These are phyloP conservation scores for Aporrectodea caliginosa DNA, from an alignment of 1,140 invertebrate genomes.

Conservation along the genomic window DNA sequence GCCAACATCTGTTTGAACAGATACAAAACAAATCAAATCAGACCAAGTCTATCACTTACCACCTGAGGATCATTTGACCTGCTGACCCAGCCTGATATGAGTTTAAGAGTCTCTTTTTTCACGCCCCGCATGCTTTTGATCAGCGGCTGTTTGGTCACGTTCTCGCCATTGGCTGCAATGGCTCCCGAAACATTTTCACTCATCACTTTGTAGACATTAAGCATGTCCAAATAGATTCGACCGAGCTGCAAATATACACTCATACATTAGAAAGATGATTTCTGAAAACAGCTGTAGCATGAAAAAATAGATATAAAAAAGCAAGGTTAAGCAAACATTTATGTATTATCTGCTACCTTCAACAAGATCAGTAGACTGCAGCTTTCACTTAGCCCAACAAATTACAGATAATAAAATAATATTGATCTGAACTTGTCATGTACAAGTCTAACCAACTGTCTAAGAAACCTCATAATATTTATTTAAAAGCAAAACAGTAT, in stretches of 20 bases:
- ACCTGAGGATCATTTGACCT: slow-evolving; percentile 77
- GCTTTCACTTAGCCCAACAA: no score
- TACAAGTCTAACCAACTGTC: no score
- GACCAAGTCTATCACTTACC: slow-evolving; percentile 51
- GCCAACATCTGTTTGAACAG: not conserved
- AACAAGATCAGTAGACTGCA: no score
- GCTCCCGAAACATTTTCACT: slow-evolving; percentile 96
- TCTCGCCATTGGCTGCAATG: slow-evolving; percentile 89
- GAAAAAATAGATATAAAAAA: no score
- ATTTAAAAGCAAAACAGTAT: no score
- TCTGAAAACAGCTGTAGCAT: no score
- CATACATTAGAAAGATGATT: no score
- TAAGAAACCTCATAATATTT: no score
- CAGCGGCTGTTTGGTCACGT: slow-evolving; percentile 92
- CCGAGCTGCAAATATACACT: slow-evolving; percentile 74
- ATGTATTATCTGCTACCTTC: no score
- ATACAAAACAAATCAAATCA: slow-evolving; percentile 1
- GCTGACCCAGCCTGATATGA: slow-evolving; percentile 95
- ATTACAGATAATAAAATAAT: no score
- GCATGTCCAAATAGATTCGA: slow-evolving; percentile 95
- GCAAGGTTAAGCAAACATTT: no score
- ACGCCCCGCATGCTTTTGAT: slow-evolving; percentile 98
- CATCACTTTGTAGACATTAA: slow-evolving; percentile 99
- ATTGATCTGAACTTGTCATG: no score
- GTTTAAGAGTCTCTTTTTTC: slow-evolving; percentile 97